Base-by-base conservation (phyloP, 2,113 vertebrate species). In the Entomyzon cyanotis region DNA sequence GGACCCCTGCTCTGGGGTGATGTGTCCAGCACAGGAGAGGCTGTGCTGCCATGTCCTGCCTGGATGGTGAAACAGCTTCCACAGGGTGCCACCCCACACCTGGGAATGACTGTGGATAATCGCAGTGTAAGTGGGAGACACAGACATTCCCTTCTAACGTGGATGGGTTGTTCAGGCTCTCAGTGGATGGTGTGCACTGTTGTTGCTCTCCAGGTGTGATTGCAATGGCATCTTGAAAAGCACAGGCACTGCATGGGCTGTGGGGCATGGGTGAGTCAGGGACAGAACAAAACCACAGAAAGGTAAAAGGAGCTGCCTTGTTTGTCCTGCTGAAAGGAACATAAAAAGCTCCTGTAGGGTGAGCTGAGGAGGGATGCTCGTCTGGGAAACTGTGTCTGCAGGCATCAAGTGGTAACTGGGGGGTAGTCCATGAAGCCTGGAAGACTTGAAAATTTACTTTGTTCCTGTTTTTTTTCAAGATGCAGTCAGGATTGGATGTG, bases 241-340 rank as follows among this genome's bases (percentile, higher is more conserved):
- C 64, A 47, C 7, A 22, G 37, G 33, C 21, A 12, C n/a, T 1
- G 4, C 1, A 0, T 28, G 27, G 52, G 13, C 37, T 2, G 0
- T 33, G 42, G 33, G 46, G 24, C 46, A 25, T 5, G 42, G 20
- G 25, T 0, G 8, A n/a, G 37, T 25, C 10, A 21, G 12, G 30
- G 56, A 3, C 2, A 31, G 20, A n/a, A 27, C 42, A 28, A 68
- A 84, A 42, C 17, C 21, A 9, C 20, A 46, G 50, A 0, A 37
- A n/a, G 20, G 23, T n/a, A 27, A 87, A 52, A 71, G 52, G 37
- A 79, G 24, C 37, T 76, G 55, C 35, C 22, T 56, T 55, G 44
- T 33, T 69, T 7, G 25, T 69, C 14, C 23, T 70, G 46, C 25
- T 8, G 37, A 5, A n/a, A 73, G 73, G 68, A 68, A 65, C 9